Conservation (phyloP, 1,140 invertebrate genomes). For the Mesaphorura yosii region DNA sequence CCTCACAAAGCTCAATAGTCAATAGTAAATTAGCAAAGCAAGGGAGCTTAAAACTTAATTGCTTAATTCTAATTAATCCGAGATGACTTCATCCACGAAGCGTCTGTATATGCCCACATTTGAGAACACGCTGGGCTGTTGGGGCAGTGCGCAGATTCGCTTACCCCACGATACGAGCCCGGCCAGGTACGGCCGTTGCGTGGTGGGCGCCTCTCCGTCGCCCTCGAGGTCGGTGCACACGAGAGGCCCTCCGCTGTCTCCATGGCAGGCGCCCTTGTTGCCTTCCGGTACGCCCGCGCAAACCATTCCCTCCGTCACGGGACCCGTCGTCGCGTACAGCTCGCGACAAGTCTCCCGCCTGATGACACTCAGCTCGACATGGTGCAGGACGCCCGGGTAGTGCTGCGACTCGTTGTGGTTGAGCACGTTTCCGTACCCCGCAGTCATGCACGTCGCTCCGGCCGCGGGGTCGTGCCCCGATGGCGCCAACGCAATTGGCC, state of each 20-base stretch:
- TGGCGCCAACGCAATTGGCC: neutral
- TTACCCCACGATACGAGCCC: slow-evolving; percentile 6
- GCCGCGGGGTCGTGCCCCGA: neutral
- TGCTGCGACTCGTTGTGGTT: neutral
- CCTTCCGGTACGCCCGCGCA: neutral
- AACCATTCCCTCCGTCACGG: slow-evolving; percentile 2
- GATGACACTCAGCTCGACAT: slow-evolving; percentile 3
- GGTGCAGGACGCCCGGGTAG: slow-evolving; percentile 4
- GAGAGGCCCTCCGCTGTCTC: neutral
- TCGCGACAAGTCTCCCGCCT: neutral
- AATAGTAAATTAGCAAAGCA: too few relatives aligned
- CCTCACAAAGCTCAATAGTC: too few relatives aligned
- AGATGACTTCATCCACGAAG: neutral
- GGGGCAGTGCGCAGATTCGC: neutral
- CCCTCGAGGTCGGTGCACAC: neutral
- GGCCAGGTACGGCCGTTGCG: slow-evolving; percentile 7
- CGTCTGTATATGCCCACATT: neutral
- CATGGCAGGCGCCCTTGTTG: neutral
- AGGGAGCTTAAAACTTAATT: too few relatives aligned
- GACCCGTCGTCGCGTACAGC: neutral
- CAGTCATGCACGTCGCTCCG: neutral
- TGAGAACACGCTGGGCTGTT: neutral
- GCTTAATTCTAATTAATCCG: neutral
- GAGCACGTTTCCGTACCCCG: slow-evolving; percentile 4
- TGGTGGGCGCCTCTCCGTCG: too few relatives aligned